A percentile compares a stretch with the other conserved stretches of the same genome.
These are phyloP conservation scores for Sinocyclocheilus anophthalmus DNA, from an alignment of 2,113 vertebrate genomes.

Conservation along the genomic window DNA sequence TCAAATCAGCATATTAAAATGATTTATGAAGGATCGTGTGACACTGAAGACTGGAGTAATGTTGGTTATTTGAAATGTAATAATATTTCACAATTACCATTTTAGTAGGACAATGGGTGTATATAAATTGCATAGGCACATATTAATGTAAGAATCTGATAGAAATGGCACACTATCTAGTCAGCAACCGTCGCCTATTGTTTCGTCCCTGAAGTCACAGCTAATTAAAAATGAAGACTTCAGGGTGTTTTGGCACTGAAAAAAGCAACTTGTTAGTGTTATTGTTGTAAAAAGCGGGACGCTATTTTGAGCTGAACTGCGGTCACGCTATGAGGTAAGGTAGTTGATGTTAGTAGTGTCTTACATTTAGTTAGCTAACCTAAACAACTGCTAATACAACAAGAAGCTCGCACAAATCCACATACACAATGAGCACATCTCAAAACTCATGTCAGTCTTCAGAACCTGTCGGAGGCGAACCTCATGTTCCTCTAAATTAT, in stretches of 20 bases:
- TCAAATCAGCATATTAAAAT: too few relatives aligned
- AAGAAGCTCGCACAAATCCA: background rate
- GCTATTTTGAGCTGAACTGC: background rate
- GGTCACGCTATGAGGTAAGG: background rate
- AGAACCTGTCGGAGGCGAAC: conserved; percentile 3
- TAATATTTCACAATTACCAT: too few relatives aligned
- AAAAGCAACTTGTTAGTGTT: background rate
- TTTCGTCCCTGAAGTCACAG: background rate
- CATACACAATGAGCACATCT: background rate
- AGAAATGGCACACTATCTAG: too few relatives aligned
- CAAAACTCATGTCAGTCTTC: conserved; percentile 21
- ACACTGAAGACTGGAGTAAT: too few relatives aligned
- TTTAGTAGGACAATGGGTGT: too few relatives aligned
- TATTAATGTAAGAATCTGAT: too few relatives aligned
- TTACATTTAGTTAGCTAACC: background rate
- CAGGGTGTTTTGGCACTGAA: background rate
- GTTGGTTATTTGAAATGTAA: too few relatives aligned
- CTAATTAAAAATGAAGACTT: background rate
- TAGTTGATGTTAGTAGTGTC: background rate
- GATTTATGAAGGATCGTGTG: too few relatives aligned
- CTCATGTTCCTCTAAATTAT: conserved; percentile 50
- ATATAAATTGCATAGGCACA: too few relatives aligned
- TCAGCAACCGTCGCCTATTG: too few relatives aligned
- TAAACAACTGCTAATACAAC: background rate
- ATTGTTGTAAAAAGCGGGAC: too few relatives aligned